Evolutionary conservation across 2,113 vertebrate genomes (phyloP), one percentile per base, ranked within the genome.

Genomic region (Parus major): DNA sequence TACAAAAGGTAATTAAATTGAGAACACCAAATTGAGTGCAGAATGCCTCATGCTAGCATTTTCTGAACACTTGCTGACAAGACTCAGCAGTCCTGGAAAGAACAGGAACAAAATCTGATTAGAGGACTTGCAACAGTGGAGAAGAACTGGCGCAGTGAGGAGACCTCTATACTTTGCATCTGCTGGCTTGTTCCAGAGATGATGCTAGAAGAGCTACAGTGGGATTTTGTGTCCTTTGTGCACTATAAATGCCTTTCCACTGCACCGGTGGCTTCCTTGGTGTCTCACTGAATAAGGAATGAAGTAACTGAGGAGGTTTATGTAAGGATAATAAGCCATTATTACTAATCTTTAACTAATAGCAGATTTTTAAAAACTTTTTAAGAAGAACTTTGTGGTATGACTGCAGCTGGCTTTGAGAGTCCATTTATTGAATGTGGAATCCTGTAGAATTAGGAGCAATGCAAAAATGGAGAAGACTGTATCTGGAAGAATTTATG

Each of bases 91-190:
- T 82, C 53, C 69, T 75, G 84, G 78, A 93, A 95, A 95, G 80
- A 96, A 95, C 68, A 83, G 47, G 86, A 93, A 84, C 68, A 92
- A 92, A 97, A 98, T 97, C 75, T 97, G 90, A 97, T 97, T 97
- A 97, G 86, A 81, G 63, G 78, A 33, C 81, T 95, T 89, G 73
- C 85, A 79, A 52, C 80, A 76, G 57, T 4, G 22, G 65, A 79
- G 64, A 64, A 84, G 36, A 86, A 78, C 90, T 72, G 88, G 91
- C 39, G 77, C 28, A 90, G 85, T 15, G 39, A 75, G 91, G 63
- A 83, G 93, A 83, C 31, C 3, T 14, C 70, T 73, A 6, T 5
- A 4, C 14, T 86, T 91, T 61, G 19, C 18, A 47, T 73, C 66
- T 73, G 23, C 61, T 86, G 12, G n/a, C 41, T 83, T 86, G 19